Percentiles rank a stretch among this genome's conserved stretches.
These are phyloP conservation scores for Thomomys bottae DNA, from an alignment of 2,113 vertebrate genomes.

Conservation along the genomic window DNA sequence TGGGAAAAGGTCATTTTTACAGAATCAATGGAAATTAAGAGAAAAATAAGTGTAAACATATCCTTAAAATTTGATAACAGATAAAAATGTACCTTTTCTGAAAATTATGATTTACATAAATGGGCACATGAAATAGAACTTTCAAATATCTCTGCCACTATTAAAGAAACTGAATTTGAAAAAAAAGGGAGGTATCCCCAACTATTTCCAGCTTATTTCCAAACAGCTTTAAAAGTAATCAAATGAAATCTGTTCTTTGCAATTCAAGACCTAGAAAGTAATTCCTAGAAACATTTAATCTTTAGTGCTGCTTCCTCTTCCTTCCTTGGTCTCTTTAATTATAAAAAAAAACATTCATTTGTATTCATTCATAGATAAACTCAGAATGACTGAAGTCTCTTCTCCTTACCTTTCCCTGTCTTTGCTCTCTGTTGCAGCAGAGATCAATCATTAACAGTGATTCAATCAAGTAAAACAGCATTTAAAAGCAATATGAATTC, in stretches of 20 bases:
- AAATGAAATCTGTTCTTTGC: slow-evolving; percentile 11
- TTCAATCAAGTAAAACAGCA: slow-evolving; percentile 15
- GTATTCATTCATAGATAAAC: slow-evolving; percentile 13
- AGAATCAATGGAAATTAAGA: no score
- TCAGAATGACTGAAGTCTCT: not conserved
- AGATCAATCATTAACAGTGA: not conserved
- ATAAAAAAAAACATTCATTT: slow-evolving; percentile 35
- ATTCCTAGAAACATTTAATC: slow-evolving; percentile 9
- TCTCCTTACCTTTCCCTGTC: not conserved
- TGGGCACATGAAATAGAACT: no score
- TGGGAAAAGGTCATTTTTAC: no score
- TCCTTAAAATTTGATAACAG: no score
- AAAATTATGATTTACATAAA: no score
- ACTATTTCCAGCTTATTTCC: slow-evolving; percentile 12
- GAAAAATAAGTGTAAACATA: no score
- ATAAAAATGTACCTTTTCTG: no score
- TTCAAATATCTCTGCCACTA: not conserved
- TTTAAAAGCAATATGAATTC: slow-evolving; percentile 16
- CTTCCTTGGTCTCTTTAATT: not conserved
- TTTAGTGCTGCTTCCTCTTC: not conserved
- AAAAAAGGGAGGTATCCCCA: not conserved
- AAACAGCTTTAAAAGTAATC: slow-evolving; percentile 4
- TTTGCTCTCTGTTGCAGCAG: not conserved
- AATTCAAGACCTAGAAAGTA: slow-evolving; percentile 25
- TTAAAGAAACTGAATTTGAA: not conserved